Evolutionary conservation across 37 sponge, comb jelly and placozoan species (phyloP).

Genomic region (Mnemiopsis leidyi): DNA sequence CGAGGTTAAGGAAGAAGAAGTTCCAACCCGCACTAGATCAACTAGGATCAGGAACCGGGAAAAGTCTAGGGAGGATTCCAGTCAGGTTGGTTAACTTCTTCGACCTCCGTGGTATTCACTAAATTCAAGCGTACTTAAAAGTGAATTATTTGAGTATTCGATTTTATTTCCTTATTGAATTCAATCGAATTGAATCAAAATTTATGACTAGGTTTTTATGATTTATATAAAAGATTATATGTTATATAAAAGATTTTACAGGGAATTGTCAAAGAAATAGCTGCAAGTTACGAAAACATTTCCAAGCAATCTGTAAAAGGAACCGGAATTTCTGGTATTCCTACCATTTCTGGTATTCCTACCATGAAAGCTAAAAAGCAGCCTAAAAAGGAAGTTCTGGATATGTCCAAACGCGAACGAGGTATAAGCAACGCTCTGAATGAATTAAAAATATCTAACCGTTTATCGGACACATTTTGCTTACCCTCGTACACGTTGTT

Average conservation of each 20-base stretch:
- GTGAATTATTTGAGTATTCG: too few species aligned
- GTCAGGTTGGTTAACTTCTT: neutral
- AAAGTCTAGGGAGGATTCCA: neutral
- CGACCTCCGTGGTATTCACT: too few species aligned
- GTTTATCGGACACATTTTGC: too few species aligned
- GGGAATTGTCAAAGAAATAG: conserved; percentile 48
- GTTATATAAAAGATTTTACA: too few species aligned
- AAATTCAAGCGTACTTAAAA: too few species aligned
- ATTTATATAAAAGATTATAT: too few species aligned
- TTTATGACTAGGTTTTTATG: too few species aligned
- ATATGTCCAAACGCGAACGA: conserved; percentile 34
- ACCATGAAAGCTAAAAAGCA: neutral
- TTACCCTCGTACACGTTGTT: too few species aligned
- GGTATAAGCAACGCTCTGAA: too few species aligned
- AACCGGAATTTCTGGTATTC: neutral
- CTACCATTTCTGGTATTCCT: neutral
- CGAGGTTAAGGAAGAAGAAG: neutral
- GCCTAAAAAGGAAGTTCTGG: neutral
- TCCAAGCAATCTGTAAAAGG: neutral
- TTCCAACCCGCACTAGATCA: neutral
- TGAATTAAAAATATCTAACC: too few species aligned
- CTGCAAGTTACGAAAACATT: neutral
- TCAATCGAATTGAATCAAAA: too few species aligned
- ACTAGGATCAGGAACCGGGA: neutral
- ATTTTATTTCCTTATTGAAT: too few species aligned